phyloP scores from a whole-genome alignment of 2,113 vertebrate genomes.

The Malurus alboscapulatus region DNA sequence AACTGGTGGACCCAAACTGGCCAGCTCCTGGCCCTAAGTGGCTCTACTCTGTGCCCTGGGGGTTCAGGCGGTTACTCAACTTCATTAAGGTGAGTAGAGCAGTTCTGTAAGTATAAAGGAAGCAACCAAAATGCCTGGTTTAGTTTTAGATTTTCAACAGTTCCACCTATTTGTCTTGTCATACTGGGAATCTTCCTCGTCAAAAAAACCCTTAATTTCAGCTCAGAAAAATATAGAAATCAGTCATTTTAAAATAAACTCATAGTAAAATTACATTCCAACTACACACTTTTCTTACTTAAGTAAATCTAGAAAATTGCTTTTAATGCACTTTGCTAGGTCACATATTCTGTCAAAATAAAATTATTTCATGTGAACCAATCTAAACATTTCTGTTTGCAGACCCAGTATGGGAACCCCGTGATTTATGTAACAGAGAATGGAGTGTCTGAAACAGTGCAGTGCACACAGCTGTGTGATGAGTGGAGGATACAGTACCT shows the following conservation, averaged over 20 bases:
- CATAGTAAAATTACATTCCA: not conserved
- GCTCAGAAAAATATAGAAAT: not conserved
- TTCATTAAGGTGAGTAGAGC: slow-evolving; percentile 85
- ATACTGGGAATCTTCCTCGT: not conserved
- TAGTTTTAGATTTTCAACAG: not conserved
- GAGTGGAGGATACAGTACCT: slow-evolving; percentile 89
- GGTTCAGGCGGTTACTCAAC: slow-evolving; percentile 89
- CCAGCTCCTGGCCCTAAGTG: slow-evolving; percentile 85
- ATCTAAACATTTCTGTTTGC: not conserved
- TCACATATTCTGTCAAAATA: not conserved
- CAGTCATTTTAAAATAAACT: not conserved
- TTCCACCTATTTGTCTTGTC: not conserved
- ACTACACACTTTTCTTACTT: not conserved
- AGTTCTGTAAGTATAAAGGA: not conserved
- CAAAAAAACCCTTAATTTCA: not conserved
- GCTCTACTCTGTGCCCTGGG: slow-evolving; percentile 90
- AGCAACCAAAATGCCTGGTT: not conserved
- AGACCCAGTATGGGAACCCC: slow-evolving; percentile 92
- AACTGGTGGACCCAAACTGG: slow-evolving; percentile 89
- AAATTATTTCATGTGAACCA: not conserved
- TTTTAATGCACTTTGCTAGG: not conserved
- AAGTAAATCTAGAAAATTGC: not conserved
- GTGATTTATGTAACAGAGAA: slow-evolving; percentile 91
- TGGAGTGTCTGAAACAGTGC: slow-evolving; percentile 83
- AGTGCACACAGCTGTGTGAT: slow-evolving; percentile 86